Evolutionary conservation across 2,888 invertebrate species (phyloP).

Genomic region (Drosophila macrospina): DNA sequence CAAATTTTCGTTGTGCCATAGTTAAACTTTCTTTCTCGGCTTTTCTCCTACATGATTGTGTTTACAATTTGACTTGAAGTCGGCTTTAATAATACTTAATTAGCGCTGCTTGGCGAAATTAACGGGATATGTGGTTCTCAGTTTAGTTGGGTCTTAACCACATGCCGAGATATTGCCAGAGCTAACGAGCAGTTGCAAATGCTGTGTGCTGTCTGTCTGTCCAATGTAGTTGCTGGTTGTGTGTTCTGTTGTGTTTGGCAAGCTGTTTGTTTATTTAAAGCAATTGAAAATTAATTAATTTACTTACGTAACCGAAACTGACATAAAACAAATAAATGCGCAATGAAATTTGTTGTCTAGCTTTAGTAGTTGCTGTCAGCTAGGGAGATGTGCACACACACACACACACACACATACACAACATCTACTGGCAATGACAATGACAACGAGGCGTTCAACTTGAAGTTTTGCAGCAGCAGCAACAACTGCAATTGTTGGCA

Average conservation of each 20-base stretch:
- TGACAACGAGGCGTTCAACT: conserved; percentile 72
- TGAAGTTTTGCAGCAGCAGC: conserved; percentile 56
- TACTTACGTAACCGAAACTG: conserved; percentile 80
- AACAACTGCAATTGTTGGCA: not conserved
- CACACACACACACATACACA: conserved; percentile 8
- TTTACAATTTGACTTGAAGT: not conserved
- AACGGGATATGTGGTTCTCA: no score
- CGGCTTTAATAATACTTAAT: no score
- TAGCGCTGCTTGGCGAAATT: no score
- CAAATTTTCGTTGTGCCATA: no score
- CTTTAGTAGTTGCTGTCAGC: conserved; percentile 31
- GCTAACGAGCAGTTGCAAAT: not conserved
- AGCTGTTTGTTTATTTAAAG: conserved; percentile 78
- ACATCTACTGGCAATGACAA: conserved; percentile 63
- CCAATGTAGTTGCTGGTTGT: conserved; percentile 17
- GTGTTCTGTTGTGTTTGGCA: conserved; percentile 48
- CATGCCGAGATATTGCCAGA: conserved; percentile 3
- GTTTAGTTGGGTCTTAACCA: conserved; percentile 5
- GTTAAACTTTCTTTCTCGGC: no score
- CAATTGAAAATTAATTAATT: conserved; percentile 79
- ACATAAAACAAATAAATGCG: conserved; percentile 73
- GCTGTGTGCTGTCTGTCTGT: no score
- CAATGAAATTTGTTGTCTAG: conserved; percentile 24
- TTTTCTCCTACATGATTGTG: not conserved
- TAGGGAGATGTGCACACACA: conserved; percentile 30